A percentile compares a stretch with the other conserved stretches of the same genome.
phyloP scores from a whole-genome alignment of 2,888 invertebrate species.

The Macrosoma leucophasiata region DNA sequence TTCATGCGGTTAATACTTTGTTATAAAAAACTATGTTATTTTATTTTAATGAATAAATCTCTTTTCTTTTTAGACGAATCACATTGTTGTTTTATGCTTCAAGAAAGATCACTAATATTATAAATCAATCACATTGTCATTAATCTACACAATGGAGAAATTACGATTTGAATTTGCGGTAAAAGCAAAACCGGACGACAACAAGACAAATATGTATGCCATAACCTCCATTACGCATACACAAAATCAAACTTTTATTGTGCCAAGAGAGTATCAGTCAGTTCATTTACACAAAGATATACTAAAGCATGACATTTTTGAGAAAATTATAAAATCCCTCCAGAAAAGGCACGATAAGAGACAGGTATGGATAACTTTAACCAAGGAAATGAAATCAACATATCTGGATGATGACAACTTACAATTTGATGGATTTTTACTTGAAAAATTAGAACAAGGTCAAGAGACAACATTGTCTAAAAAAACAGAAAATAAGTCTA shows the following conservation, averaged over 20 bases:
- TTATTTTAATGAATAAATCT: no score
- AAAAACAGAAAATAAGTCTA: constrained; percentile 11
- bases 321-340: constrained; percentile 1
- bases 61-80: no score
- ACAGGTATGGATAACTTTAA: constrained; percentile 10
- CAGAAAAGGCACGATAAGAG: constrained; percentile 11
- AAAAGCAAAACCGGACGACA: constrained; percentile 2
- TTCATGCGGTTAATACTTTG: no score
- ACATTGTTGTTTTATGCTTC: no score
- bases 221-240: constrained; percentile 7
- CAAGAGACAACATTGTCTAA: no score
- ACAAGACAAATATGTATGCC: constrained; percentile 1
- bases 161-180: constrained; percentile 4
- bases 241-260: constrained; percentile 4
- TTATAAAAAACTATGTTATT: no score
- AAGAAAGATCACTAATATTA: no score
- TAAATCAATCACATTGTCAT: constrained; percentile 39
- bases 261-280: constrained; percentile 1
- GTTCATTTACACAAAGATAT: background rate
- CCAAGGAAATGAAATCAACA: constrained; percentile 6
- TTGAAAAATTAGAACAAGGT: constrained; percentile 6
- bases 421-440: constrained; percentile 10
- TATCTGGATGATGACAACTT: constrained; percentile 7
- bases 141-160: background rate
- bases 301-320: constrained; percentile 4